A percentile compares a stretch with the other conserved stretches of the same genome.
Evolutionary conservation across 1,140 invertebrate genomes (phyloP).

Genomic region (Vanessa atalanta): DNA sequence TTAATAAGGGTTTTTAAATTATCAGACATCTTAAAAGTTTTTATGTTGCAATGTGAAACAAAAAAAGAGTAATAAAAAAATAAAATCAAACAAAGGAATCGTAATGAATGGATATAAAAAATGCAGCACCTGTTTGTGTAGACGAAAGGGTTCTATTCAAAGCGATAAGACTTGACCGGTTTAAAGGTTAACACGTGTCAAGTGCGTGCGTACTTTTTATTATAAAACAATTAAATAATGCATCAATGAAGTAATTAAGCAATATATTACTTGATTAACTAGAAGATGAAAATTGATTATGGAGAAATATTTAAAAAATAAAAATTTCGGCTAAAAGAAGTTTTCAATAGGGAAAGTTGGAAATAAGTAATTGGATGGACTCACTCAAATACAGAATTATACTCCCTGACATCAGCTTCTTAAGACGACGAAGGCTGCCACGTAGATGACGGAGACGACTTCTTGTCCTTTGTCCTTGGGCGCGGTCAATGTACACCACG

Average conservation of each 20-base stretch:
- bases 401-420: slow-evolving; percentile 1
- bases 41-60: no score
- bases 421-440: neutral
- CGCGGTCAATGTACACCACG: no score
- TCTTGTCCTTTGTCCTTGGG: slow-evolving; percentile 3
- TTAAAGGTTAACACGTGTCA: neutral
- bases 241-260: neutral
- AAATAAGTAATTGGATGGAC: neutral
- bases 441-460: slow-evolving; percentile 1
- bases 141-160: no score
- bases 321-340: neutral
- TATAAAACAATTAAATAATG: neutral
- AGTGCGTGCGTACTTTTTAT: neutral
- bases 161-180: no score
- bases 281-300: neutral
- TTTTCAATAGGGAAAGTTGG: neutral
- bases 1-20: no score
- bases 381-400: neutral
- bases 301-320: neutral
- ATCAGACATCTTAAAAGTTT: no score
- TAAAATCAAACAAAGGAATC: no score
- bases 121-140: no score
- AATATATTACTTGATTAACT: neutral
- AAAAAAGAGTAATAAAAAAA: no score
- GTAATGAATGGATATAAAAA: no score